phyloP scores from a whole-genome alignment of 2,888 invertebrate species.

The Platerodrilus igneus region DNA sequence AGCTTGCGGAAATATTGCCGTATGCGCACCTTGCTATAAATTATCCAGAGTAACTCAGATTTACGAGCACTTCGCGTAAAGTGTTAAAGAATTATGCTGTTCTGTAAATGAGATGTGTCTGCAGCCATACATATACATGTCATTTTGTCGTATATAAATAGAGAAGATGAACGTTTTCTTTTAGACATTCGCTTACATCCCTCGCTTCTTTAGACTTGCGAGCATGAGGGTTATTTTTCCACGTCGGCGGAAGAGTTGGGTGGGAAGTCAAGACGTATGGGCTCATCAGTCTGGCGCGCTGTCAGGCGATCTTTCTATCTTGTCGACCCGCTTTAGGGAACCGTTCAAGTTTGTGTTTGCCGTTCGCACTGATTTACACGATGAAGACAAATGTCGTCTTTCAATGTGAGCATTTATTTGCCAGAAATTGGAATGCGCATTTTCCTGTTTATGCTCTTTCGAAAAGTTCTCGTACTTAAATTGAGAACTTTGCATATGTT shows the following conservation, averaged over 20 bases:
- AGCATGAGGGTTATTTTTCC: conserved; percentile 47
- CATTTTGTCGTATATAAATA: conserved; percentile 46
- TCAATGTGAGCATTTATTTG: conserved; percentile 42
- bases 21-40: conserved; percentile 39
- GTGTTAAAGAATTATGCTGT: conserved; percentile 54
- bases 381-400: conserved; percentile 47
- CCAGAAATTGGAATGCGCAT: conserved; percentile 41
- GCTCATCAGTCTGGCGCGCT: conserved; percentile 47
- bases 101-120: conserved; percentile 55
- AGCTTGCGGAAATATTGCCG: conserved; percentile 29
- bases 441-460: conserved; percentile 26
- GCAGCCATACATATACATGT: conserved; percentile 45
- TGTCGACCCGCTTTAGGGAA: conserved; percentile 41
- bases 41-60: conserved; percentile 44
- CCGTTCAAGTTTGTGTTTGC: conserved; percentile 44
- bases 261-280: conserved; percentile 45
- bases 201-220: conserved; percentile 40
- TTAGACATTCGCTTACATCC: conserved; percentile 39
- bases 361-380: conserved; percentile 43
- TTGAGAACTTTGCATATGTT: conserved; percentile 14
- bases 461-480: conserved; percentile 8
- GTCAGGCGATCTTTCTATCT: conserved; percentile 46
- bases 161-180: conserved; percentile 46
- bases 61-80: conserved; percentile 47
- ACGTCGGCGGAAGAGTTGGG: conserved; percentile 37